Conservation (phyloP, 2,888 invertebrate species). For the Acleris literana region DNA sequence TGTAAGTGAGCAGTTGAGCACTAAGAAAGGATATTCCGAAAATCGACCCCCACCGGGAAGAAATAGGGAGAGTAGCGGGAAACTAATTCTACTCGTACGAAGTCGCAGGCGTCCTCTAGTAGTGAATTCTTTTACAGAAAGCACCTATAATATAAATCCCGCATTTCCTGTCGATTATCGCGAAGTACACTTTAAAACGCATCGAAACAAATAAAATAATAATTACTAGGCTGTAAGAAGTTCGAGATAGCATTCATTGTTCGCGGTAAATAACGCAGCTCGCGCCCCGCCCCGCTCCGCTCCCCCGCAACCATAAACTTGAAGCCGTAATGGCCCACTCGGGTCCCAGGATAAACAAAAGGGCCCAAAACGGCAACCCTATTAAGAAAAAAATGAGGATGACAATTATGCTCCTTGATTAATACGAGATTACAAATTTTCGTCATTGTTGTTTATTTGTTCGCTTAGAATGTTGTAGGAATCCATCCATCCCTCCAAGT, state of each 20-base stretch:
- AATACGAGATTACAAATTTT: neutral
- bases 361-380: conserved; percentile 44
- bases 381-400: conserved; percentile 25
- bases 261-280: conserved; percentile 27
- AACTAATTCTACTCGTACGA: too few species aligned
- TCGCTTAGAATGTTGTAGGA: too few species aligned
- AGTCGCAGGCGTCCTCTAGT: too few species aligned
- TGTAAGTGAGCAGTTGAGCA: too few species aligned
- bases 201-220: conserved; percentile 3
- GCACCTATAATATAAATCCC: too few species aligned
- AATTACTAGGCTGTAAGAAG: conserved; percentile 22
- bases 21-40: too few species aligned
- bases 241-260: conserved; percentile 33
- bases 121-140: too few species aligned
- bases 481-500: too few species aligned
- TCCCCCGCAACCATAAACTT: conserved; percentile 51
- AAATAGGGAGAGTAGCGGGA: too few species aligned
- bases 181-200: too few species aligned
- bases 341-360: conserved; percentile 65
- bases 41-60: too few species aligned
- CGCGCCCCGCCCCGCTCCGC: conserved; percentile 6
- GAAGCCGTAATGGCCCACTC: conserved; percentile 63
- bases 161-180: too few species aligned
- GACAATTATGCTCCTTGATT: conserved; percentile 3
- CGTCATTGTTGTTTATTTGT: neutral